Base-by-base conservation (phyloP, 2,113 vertebrate species). In the Aythya baeri region DNA sequence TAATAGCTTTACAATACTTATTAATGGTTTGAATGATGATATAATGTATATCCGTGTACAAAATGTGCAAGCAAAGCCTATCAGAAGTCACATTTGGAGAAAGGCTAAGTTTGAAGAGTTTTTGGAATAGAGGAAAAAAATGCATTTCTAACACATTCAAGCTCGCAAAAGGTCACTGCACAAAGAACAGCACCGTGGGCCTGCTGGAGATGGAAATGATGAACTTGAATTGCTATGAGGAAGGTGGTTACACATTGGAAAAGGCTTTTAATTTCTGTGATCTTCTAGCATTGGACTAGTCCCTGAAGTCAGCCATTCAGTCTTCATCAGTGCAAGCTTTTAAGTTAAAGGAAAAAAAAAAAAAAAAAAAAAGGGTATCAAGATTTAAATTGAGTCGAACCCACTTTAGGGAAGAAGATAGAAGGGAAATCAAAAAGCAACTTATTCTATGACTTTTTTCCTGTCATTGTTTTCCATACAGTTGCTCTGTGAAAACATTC, bases 91-190 rank as follows among this genome's bases (percentile, higher is more conserved):
- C 13, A 41, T 21, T 58, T 75, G 13, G n/a, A 83, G 65, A 52
- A 73, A 73, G 26, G 44, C 2, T 9, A 32, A 29, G 27, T 58
- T 43, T 58, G 31, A 66, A 74, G 23, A 62, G 5, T 2, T 71
- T 79, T 32, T 44, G 18, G 38, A 71, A 81, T 7, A 15, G 9
- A 58, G 10, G n/a, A 81, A 77, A 83, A 68, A 18, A 6, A 25
- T 75, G 41, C 1, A 67, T 36, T n/a, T 84, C 65, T 76, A 52
- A 70, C 32, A 74, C 14, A 13, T 78, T 78, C 29, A 62, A 75
- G 31, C 4, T 44, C 6, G 29, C 0, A 1, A 57, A 79, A 59
- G n/a, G 50, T 1, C 31, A 17, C 1, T 4, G 9, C 52, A 88
- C 18, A 63, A 23, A 52, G 36, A 77, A 84, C 25, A 14, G 34